Percentiles rank a stretch among this genome's conserved stretches.
Evolutionary conservation across 2,797 vertebrate genomes (phyloP).

Genomic region (Vipera latastei): DNA sequence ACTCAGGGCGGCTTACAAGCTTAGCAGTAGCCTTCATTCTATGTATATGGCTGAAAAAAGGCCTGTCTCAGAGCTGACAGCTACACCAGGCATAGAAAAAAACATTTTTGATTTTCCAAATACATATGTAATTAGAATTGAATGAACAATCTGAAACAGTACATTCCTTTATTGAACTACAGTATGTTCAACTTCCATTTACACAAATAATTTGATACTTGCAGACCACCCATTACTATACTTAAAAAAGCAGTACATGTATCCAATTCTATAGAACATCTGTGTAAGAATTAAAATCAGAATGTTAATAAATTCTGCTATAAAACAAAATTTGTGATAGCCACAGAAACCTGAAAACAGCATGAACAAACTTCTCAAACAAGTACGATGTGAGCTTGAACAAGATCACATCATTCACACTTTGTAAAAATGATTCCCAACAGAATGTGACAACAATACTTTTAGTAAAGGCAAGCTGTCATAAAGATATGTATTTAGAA

Average conservation of each 20-base stretch:
- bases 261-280: background rate
- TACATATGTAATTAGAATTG: background rate
- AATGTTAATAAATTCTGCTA: background rate
- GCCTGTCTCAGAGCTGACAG: background rate
- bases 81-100: background rate
- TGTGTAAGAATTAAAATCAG: background rate
- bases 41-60: background rate
- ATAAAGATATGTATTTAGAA: background rate
- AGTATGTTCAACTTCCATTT: background rate
- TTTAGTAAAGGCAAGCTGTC: background rate
- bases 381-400: background rate
- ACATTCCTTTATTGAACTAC: background rate
- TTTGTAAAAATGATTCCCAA: background rate
- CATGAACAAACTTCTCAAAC: background rate
- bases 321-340: background rate
- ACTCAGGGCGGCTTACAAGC: too few species aligned
- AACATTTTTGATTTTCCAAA: background rate
- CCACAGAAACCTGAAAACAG: background rate
- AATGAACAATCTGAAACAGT: background rate
- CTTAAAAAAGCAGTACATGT: background rate
- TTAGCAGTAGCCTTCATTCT: too few species aligned
- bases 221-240: background rate
- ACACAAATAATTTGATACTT: background rate
- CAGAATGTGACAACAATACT: background rate
- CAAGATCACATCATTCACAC: background rate